These are phyloP conservation scores for Philopedon plagiatum DNA, from an alignment of 2,888 invertebrate species.

Conservation along the genomic window DNA sequence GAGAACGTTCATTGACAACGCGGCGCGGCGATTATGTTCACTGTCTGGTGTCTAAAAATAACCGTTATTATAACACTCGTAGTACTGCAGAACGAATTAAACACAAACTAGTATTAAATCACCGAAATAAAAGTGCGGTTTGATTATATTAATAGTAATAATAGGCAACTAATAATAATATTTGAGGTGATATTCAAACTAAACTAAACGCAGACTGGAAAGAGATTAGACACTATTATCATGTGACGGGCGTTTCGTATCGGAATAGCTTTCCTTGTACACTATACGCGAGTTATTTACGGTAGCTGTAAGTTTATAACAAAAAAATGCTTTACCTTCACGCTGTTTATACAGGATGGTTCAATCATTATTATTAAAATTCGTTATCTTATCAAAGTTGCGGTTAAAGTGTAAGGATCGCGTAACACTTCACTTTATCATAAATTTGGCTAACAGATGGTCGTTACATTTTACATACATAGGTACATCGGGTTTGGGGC, in stretches of 20 bases:
- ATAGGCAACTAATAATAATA: no score
- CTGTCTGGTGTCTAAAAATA: constrained; percentile 1
- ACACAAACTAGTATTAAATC: background rate
- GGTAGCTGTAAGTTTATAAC: constrained; percentile 27
- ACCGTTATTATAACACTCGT: background rate
- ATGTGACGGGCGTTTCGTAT: constrained; percentile 41
- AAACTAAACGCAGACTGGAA: constrained; percentile 33
- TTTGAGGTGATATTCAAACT: constrained; percentile 15
- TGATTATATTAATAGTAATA: constrained; percentile 24
- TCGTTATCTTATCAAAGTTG: background rate
- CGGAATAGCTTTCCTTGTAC: constrained; percentile 14
- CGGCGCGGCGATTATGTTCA: background rate
- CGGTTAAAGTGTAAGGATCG: background rate
- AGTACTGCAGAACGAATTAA: background rate
- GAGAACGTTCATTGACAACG: background rate
- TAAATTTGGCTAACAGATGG: no score
- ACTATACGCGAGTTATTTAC: constrained; percentile 35
- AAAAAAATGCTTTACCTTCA: constrained; percentile 22
- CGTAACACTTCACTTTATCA: background rate
- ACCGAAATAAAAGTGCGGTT: background rate
- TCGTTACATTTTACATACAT: no score
- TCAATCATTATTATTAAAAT: background rate
- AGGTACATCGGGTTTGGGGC: no score
- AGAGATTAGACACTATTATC: constrained; percentile 20
- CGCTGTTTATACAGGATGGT: constrained; percentile 26